phyloP scores from a whole-genome alignment of 2,113 vertebrate species.

The Pterocles gutturalis region DNA sequence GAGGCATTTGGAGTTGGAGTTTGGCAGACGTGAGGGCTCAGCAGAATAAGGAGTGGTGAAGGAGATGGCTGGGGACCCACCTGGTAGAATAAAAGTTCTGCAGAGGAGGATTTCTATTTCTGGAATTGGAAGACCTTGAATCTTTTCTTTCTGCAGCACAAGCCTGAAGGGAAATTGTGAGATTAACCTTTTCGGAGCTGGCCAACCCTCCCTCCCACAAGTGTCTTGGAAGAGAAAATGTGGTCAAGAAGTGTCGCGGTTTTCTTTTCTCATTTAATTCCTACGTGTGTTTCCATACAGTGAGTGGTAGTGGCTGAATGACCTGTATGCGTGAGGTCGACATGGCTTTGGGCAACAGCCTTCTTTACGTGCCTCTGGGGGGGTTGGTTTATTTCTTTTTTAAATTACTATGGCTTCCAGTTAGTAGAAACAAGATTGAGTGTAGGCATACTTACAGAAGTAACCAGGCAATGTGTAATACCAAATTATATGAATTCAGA shows the following conservation, averaged over 20 bases:
- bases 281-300: background rate
- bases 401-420: background rate
- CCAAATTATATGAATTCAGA: background rate
- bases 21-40: background rate
- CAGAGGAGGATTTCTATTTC: background rate
- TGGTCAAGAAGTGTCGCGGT: fast-evolving
- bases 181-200: background rate
- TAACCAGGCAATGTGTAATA: background rate
- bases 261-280: background rate
- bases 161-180: background rate
- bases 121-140: background rate
- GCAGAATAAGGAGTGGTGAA: background rate
- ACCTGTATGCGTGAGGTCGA: background rate
- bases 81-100: background rate
- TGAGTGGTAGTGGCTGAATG: background rate
- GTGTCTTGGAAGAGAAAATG: background rate
- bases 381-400: background rate
- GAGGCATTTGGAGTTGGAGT: background rate
- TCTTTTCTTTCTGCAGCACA: background rate
- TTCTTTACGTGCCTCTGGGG: background rate
- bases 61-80: background rate
- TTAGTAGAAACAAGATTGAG: background rate
- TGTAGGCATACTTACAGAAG: background rate
- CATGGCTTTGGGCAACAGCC: background rate
- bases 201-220: background rate